Base-by-base conservation (phyloP, 2,888 invertebrate genomes). In the Dicyrtoma fusca region DNA sequence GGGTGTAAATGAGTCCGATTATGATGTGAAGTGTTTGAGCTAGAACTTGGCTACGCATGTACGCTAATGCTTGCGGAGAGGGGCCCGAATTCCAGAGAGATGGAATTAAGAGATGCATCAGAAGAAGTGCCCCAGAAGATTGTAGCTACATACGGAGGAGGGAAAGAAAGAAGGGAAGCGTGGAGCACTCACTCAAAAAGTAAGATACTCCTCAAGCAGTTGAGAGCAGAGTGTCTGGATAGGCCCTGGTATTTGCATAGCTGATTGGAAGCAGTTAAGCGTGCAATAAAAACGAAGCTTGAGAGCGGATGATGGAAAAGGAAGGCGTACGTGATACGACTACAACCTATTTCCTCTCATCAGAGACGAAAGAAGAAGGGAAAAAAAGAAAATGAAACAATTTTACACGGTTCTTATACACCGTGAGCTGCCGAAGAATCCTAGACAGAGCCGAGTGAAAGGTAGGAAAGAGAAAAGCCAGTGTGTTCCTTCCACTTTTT, bases 221-320 rank as follows among this genome's bases (percentile, higher is more conserved):
- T 34, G 34, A 34, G 34, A 34, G 25, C 25, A 57, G 25, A 25
- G 51, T 53, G 19, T 65, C 57, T 21, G 53, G 44, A 68, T 44
- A 68, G 68, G 23, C 19, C 23, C 55, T 74, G 74, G 53, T 79
- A 80, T 80, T 80, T 80, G 78, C 80, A 79, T 80, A 79, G 77
- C 74, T 80, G 80, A 80, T 80, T 80, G 80, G 79, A 75, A 78
- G 74, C 77, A 78, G 79, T 75, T 76, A 79, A 73, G 78, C 79
- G 74, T 77, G 72, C 72, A 76, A 75, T 77, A 75, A 76, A 76
- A 79, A 72, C 63, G 63, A 61, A 73, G 66, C 63, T 64, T 69
- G 69, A 55, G 42, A 71, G 71, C 57, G 61, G 71, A 71, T 75
- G 72, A 74, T 71, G 76, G 74, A 75, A 72, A 66, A 71, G 73